Base-by-base conservation (phyloP, 2,888 invertebrate species). In the Lycaena phlaeas region DNA sequence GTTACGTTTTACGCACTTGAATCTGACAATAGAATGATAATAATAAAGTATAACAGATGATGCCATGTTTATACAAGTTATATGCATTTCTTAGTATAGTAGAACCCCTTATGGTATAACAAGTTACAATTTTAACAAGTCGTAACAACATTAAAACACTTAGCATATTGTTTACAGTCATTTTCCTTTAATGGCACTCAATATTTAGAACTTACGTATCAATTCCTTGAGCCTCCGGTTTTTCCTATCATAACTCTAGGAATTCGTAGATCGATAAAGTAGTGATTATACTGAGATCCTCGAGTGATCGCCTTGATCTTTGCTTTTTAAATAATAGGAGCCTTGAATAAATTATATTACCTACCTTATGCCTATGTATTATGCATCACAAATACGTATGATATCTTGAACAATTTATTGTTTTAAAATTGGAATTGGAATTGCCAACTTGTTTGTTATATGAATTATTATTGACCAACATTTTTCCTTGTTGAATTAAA, bases 21-120 rank as follows among this genome's bases (percentile, higher is more conserved):
- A 37, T 12, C 18, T 34, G 9, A 37, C 31, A 42, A 46, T 42
- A 40, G 22, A 14, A 14, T 18, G 28, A 10, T 44, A 42, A 44
- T 44, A 14, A 27, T 26, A 27, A 40, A 44, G 34, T 14, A 42
- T 44, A 42, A 44, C 29, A 38, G 27, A 46, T 40, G 38, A 42
- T 40, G 36, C 41, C 11, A 43, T 26, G 30, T 26, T 42, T 9
- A 12, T 27, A 38, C 31, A 22, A 15, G 36, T 7, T 39, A 22
- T 17, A 26, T 12, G 25, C 29, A 31, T 39, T 43, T 46, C 38
- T 36, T 7, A 22, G 29, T 45, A 45, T 30, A 40, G 28, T 22
- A 22, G 26, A 25, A 28, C n/a, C 34, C 22, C 12, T 34, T 34
- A 34, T 34, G 17, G 18, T 34, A 18, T 22, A 34, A 18, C 18